A percentile compares a stretch with the other conserved stretches of the same genome.
Conservation (phyloP, 2,888 invertebrate genomes). For the Eilema griseolum region DNA sequence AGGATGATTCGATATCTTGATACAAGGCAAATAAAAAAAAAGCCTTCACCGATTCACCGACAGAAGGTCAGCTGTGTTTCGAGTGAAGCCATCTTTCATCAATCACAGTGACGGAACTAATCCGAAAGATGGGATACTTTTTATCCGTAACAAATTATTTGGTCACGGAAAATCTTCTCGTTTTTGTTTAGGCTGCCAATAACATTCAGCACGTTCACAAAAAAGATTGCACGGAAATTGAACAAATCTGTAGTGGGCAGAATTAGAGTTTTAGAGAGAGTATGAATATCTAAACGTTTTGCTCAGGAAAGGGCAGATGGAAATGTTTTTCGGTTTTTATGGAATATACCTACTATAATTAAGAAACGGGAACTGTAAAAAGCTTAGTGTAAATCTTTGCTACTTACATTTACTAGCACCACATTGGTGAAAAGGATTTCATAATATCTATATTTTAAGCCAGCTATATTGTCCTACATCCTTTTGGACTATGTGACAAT, state of each 20-base stretch:
- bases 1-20: not conserved
- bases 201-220: conserved; percentile 20
- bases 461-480: too few species aligned
- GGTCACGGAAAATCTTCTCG: conserved; percentile 12
- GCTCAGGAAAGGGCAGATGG: not conserved
- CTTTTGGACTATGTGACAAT: too few species aligned
- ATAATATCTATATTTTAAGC: too few species aligned
- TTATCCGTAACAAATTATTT: conserved; percentile 17
- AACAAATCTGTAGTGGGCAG: conserved; percentile 1
- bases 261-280: not conserved
- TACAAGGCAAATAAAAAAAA: not conserved
- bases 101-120: conserved; percentile 18
- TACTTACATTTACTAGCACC: too few species aligned
- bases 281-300: not conserved
- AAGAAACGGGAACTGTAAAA: not conserved
- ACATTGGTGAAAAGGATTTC: too few species aligned
- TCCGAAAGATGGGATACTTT: conserved; percentile 16
- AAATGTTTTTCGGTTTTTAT: not conserved
- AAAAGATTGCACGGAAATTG: conserved; percentile 4
- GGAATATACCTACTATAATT: not conserved
- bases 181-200: conserved; percentile 19
- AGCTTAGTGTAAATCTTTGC: not conserved
- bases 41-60: not conserved
- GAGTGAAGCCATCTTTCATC: conserved; percentile 15
- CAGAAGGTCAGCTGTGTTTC: conserved; percentile 6